Base-by-base conservation (phyloP, 1,140 invertebrate species). In the Caligus rogercresseyi region DNA sequence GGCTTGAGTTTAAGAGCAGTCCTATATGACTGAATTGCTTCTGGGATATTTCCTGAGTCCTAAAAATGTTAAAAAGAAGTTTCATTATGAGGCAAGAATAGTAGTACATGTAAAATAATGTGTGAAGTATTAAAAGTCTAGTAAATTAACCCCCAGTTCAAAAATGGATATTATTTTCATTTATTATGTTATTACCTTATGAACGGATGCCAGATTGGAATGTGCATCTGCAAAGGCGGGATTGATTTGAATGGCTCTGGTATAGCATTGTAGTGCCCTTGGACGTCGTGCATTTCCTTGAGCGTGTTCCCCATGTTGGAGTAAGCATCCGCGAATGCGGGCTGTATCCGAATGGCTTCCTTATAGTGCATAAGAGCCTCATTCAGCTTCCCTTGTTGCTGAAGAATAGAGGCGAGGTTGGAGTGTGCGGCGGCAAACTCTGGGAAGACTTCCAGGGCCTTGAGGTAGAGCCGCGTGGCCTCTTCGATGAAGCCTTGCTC, bases 241-340 rank as follows among this genome's bases (percentile, higher is more conserved):
- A 77, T 98, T 98, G 62, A 98, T 95, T 75, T 96, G 89, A 71
- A 99, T 98, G 1, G 95, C 95, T 69, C 93, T 77, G 13, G 89
- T 89, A 72, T 98, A 99, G 73, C 96, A 98, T 70, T 94, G 88
- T 24, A 98, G 74, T 13, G 96, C 95, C 0, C 91, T 64, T 86
- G 82, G 51, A 96, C 84, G 71, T 99, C 95, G 73, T 97, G 93
- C 84, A 99, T 88, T 73, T 98, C 96, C 73, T 98, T 97, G 3
- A 98, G 74, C 0, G 95, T 98, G 71, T 98, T 98, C 63, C 95
- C 95, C 94, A 98, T 98, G 73, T 98, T 98, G 56, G 91, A 92
- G 73, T 93, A 96, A 1, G 92, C 90, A 78, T 97, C 91, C 25
- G 90, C 91, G 76, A 95, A 95, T 52, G 86, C 89, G 7, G 90